phyloP scores from a whole-genome alignment of 2,113 vertebrate species.

The Marmota flaviventris region DNA sequence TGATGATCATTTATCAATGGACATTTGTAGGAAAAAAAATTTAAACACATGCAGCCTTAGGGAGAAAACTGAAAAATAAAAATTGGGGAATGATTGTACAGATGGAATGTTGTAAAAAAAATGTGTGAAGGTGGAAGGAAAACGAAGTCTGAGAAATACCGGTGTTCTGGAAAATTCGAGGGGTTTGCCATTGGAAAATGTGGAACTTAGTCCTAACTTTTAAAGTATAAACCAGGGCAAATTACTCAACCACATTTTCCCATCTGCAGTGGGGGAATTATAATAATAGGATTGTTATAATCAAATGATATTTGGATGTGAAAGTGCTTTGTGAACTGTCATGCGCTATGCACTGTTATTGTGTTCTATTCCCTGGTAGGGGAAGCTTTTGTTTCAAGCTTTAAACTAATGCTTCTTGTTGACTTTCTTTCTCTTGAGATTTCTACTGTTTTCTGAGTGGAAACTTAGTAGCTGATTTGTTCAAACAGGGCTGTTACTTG shows the following conservation, averaged over 20 bases:
- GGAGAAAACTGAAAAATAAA: constrained; percentile 34
- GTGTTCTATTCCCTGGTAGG: neutral
- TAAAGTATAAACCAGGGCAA: constrained; percentile 22
- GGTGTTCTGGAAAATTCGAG: neutral
- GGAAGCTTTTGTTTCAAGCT: constrained; percentile 33
- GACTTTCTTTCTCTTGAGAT: neutral
- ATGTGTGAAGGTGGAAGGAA: neutral
- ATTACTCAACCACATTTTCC: constrained; percentile 30
- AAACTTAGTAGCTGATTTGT: neutral
- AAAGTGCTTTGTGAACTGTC: constrained; percentile 1
- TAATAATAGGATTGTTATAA: constrained; percentile 34
- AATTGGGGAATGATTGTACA: neutral
- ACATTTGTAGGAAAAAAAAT: neutral
- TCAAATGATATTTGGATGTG: constrained; percentile 30
- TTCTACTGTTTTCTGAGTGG: constrained; percentile 46
- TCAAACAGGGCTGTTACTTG: neutral
- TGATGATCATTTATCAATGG: neutral
- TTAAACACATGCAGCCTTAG: neutral
- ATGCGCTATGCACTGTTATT: neutral
- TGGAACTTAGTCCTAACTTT: constrained; percentile 41
- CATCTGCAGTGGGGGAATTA: neutral
- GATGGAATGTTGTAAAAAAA: constrained; percentile 16
- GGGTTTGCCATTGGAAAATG: constrained; percentile 23
- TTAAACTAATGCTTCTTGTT: constrained; percentile 31
- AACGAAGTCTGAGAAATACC: neutral